These are phyloP conservation scores for Alexandromys oeconomus DNA, from an alignment of 2,797 vertebrate genomes.

Conservation along the genomic window DNA sequence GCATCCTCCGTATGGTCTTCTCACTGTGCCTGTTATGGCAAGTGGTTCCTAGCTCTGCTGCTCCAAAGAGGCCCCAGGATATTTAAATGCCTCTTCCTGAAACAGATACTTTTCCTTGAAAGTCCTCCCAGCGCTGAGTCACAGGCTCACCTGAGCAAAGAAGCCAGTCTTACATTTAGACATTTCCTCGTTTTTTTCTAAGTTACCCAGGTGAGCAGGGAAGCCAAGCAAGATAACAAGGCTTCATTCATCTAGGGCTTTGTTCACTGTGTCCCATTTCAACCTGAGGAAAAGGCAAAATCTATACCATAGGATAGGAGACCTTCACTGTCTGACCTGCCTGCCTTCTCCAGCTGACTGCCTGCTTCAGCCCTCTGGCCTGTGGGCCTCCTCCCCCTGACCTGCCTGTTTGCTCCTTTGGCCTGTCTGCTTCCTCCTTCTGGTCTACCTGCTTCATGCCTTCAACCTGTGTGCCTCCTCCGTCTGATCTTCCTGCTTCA, in stretches of 20 bases:
- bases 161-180: background rate
- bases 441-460: background rate
- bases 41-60: conserved; percentile 85
- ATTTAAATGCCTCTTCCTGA: conserved; percentile 82
- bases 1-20: conserved; percentile 85
- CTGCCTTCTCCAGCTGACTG: background rate
- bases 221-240: background rate
- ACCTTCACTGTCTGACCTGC: background rate
- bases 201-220: background rate
- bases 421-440: background rate
- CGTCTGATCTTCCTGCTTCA: background rate
- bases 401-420: background rate
- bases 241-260: background rate
- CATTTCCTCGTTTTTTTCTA: background rate
- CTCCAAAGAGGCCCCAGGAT: conserved; percentile 79
- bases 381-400: background rate
- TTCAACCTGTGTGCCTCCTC: background rate
- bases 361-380: background rate
- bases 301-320: background rate
- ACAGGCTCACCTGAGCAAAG: background rate
- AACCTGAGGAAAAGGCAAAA: background rate
- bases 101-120: conserved; percentile 68
- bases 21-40: conserved; percentile 86
- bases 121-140: background rate
- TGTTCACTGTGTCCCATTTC: background rate